Evolutionary conservation across 2,888 invertebrate genomes (phyloP), one percentile per base, ranked within the genome.

Genomic region (Opisthograptis luteolata): DNA sequence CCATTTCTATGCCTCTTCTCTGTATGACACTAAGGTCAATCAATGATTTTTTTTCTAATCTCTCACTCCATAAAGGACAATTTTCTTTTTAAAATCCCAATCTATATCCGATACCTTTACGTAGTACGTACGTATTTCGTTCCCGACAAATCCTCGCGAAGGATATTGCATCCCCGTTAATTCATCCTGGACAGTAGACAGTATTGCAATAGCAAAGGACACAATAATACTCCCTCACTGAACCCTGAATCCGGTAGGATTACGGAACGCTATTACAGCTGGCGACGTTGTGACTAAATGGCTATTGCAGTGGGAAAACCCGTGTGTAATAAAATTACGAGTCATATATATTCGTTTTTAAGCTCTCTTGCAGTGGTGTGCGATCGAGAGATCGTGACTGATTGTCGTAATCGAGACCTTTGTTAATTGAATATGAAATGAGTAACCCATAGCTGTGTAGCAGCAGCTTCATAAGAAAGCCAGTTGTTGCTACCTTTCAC

Each of bases 261-360:
- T 87, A 86, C 78, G 58, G 60, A 57, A 65, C 60, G 74, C 79
- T 83, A 86, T 85, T 84, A 80, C 82, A 74, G 63, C 64, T 48
- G 55, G 59, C 61, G 70, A 65, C 58, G 44, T 49, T 53, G 48
- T 60, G 52, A 56, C 71, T 69, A 69, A 73, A 72, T 67, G 63
- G 44, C 40, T 45, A 45, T 44, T 35, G n/a, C 32, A 51, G 40
- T 44, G 9, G 0, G 14, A 13, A 8, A 40, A 24, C 12, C 4
- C 1, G 1, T 8, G 50, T 7, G 0, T 28, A 8, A 24, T 22
- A 14, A 5, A 9, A 24, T 50, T 10, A 43, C 37, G 3, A 4
- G 25, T 9, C 9, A 25, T 10, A 8, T 1, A 34, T 3, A 25
- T 9, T 25, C 2, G n/a, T 7, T 22, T 24, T 24, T n/a, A n/a